Evolutionary conservation across 2,888 invertebrate genomes (phyloP).

Genomic region (Sisyra nigra): DNA sequence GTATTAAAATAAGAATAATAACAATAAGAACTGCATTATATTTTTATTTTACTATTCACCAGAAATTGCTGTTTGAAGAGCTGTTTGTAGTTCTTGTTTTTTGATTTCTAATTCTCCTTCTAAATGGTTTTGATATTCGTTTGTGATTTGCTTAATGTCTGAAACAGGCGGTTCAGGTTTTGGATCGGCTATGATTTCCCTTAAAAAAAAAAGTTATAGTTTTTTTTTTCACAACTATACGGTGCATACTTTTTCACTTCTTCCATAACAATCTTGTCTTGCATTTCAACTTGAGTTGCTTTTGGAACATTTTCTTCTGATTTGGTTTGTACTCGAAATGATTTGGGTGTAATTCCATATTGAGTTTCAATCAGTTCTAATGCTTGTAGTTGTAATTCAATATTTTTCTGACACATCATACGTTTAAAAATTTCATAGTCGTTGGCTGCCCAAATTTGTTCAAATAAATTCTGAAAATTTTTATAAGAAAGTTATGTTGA

Average conservation of each 20-base stretch:
- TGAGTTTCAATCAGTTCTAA: slow-evolving; percentile 68
- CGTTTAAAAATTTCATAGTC: slow-evolving; percentile 77
- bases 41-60: too few species aligned
- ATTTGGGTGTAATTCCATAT: slow-evolving; percentile 47
- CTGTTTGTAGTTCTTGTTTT: slow-evolving; percentile 1
- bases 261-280: neutral
- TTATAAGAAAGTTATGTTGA: neutral
- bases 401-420: slow-evolving; percentile 87
- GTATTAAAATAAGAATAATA: too few species aligned
- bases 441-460: slow-evolving; percentile 85
- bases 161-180: neutral
- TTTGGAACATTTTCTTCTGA: neutral
- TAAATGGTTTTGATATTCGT: slow-evolving; percentile 4
- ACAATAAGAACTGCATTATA: too few species aligned
- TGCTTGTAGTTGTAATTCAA: slow-evolving; percentile 80
- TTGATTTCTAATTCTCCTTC: slow-evolving; percentile 5
- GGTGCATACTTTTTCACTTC: slow-evolving; percentile 1
- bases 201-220: neutral
- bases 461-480: slow-evolving; percentile 35
- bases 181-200: neutral
- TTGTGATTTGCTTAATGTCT: slow-evolving; percentile 3
- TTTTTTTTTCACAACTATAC: neutral
- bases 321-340: slow-evolving; percentile 31
- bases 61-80: slow-evolving; percentile 4
- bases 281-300: neutral